Conservation (phyloP, 2,888 invertebrate genomes). For the Hypsopygia costalis region DNA sequence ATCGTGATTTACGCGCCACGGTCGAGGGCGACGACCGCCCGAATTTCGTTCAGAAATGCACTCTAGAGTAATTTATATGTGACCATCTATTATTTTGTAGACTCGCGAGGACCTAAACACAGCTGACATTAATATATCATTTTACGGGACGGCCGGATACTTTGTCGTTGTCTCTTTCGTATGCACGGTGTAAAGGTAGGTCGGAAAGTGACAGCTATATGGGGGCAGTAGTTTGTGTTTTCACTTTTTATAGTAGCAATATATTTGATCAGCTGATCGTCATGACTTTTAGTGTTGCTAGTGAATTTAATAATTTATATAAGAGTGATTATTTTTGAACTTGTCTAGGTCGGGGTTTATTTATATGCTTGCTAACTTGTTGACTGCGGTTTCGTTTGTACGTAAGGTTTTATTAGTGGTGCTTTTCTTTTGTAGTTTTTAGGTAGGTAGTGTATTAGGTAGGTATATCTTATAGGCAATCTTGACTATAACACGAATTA, state of each 20-base stretch:
- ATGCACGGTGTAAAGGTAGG: constrained; percentile 17
- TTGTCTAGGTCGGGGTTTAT: constrained; percentile 72
- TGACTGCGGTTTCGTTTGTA: too few relatives aligned
- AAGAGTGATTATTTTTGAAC: constrained; percentile 45
- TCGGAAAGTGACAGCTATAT: constrained; percentile 44
- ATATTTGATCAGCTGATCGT: constrained; percentile 81
- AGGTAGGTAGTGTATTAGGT: too few relatives aligned
- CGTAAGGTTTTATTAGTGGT: too few relatives aligned
- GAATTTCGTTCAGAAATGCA: constrained; percentile 79
- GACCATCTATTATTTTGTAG: constrained; percentile 80
- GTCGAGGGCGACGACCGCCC: constrained; percentile 76
- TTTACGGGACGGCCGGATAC: constrained; percentile 67
- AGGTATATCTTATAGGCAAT: too few relatives aligned
- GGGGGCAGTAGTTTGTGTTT: constrained; percentile 70
- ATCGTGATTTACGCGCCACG: constrained; percentile 75
- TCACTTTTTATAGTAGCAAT: constrained; percentile 81
- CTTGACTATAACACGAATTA: too few relatives aligned
- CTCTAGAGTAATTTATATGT: constrained; percentile 77
- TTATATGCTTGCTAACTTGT: too few relatives aligned
- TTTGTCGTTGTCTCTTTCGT: constrained; percentile 41
- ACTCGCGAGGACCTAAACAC: constrained; percentile 80
- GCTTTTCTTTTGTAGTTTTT: too few relatives aligned
- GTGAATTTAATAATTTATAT: constrained; percentile 78
- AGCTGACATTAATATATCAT: constrained; percentile 81
- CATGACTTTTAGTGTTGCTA: constrained; percentile 75